These are phyloP conservation scores for Protobothrops mucrosquamatus DNA, from an alignment of 2,113 vertebrate genomes.

Conservation along the genomic window DNA sequence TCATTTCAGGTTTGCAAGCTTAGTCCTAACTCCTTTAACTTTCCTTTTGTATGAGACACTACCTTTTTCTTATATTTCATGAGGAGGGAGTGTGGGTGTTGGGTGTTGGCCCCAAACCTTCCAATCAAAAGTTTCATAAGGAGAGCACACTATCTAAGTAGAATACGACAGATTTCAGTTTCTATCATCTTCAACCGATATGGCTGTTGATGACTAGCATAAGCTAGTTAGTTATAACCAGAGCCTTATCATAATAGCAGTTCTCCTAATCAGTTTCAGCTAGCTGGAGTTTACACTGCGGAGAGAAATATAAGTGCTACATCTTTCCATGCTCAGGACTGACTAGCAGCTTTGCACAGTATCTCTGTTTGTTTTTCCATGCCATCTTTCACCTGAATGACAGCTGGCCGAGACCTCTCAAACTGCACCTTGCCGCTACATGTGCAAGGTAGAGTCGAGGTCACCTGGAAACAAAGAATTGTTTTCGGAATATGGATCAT, in stretches of 20 bases:
- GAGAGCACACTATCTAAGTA: not conserved
- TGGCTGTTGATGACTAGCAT: not conserved
- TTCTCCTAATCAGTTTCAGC: not conserved
- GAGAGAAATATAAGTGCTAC: not conserved
- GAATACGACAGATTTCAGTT: not conserved
- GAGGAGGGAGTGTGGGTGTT: not conserved
- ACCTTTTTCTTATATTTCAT: not conserved
- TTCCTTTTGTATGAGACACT: not conserved
- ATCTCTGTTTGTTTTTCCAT: conserved; percentile 32
- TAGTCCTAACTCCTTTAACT: not conserved
- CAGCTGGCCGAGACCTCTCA: not conserved
- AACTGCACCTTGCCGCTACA: not conserved
- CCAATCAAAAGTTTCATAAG: not conserved
- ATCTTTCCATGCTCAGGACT: not conserved
- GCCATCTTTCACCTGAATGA: not conserved
- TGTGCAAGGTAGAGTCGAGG: not conserved
- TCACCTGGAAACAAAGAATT: conserved; percentile 1
- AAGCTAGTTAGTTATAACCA: not conserved
- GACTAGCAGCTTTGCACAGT: not conserved
- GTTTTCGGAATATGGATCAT: not conserved
- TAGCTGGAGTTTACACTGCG: not conserved
- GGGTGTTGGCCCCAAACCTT: not conserved
- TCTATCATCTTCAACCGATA: not conserved
- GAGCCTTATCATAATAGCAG: not conserved
- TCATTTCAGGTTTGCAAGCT: not conserved